Evolutionary conservation across 2,113 vertebrate genomes (phyloP).

Genomic region (Trachemys scripta): DNA sequence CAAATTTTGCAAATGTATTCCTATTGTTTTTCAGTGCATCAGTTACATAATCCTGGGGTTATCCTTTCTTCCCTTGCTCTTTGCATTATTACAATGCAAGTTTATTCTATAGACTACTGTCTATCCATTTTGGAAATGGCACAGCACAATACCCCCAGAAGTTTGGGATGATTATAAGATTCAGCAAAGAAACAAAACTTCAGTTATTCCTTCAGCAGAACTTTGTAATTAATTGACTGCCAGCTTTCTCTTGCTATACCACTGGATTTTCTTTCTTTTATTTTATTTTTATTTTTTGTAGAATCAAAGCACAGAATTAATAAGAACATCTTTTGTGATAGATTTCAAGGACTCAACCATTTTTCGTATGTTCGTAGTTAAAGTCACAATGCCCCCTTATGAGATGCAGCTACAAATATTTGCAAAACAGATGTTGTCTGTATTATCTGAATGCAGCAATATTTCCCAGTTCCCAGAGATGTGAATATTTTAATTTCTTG

Average conservation of each 20-base stretch:
- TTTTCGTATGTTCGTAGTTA: not conserved
- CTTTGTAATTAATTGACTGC: not conserved
- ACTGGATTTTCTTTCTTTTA: not conserved
- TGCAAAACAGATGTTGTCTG: not conserved
- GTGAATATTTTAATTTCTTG: not conserved
- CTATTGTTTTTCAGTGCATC: not conserved
- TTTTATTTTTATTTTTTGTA: too few relatives aligned
- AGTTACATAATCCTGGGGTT: not conserved
- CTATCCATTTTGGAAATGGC: not conserved
- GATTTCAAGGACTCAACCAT: not conserved
- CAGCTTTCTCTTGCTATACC: not conserved
- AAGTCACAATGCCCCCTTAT: not conserved
- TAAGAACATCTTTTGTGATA: not conserved
- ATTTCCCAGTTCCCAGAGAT: not conserved
- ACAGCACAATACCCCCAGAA: not conserved
- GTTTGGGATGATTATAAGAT: not conserved
- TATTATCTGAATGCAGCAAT: rapidly evolving
- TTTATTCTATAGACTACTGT: not conserved
- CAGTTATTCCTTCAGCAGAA: too few relatives aligned
- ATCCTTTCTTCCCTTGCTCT: not conserved
- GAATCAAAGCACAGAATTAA: not conserved
- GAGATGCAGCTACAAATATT: not conserved
- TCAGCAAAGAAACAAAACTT: not conserved
- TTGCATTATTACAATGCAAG: not conserved
- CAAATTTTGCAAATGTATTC: not conserved